A percentile compares a stretch with the other conserved stretches of the same genome.
phyloP scores from a whole-genome alignment of 2,888 invertebrate genomes.

The Heliconius erato region DNA sequence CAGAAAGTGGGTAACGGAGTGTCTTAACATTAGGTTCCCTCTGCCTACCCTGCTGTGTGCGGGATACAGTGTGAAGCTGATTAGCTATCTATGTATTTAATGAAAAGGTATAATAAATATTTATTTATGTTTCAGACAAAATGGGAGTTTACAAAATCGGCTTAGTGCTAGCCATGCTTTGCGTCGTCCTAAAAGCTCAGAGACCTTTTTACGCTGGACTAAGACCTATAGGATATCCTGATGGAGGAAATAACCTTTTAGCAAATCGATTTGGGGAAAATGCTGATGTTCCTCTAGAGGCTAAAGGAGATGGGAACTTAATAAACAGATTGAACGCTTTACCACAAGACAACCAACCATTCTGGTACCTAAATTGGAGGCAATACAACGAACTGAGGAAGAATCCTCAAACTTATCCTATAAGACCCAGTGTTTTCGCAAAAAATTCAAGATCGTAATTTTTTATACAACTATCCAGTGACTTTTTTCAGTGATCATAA shows the following conservation, averaged over 20 bases:
- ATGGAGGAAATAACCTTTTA: conserved; percentile 68
- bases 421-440: conserved; percentile 63
- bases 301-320: conserved; percentile 84
- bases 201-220: conserved; percentile 88
- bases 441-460: background rate
- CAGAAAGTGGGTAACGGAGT: too few relatives aligned
- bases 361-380: conserved; percentile 88
- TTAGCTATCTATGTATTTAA: background rate
- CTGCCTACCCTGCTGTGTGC: too few relatives aligned
- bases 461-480: background rate
- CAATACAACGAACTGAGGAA: conserved; percentile 85
- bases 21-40: too few relatives aligned
- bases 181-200: conserved; percentile 71
- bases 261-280: conserved; percentile 82
- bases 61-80: background rate
- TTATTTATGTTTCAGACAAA: conserved; percentile 41
- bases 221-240: conserved; percentile 86
- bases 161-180: conserved; percentile 39
- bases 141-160: conserved; percentile 49
- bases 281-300: conserved; percentile 83
- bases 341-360: conserved; percentile 88
- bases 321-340: conserved; percentile 84
- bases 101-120: background rate
- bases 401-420: conserved; percentile 68
- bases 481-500: conserved; percentile 4